These are phyloP conservation scores for Mirounga angustirostris DNA, from an alignment of 2,113 vertebrate genomes.

Conservation along the genomic window DNA sequence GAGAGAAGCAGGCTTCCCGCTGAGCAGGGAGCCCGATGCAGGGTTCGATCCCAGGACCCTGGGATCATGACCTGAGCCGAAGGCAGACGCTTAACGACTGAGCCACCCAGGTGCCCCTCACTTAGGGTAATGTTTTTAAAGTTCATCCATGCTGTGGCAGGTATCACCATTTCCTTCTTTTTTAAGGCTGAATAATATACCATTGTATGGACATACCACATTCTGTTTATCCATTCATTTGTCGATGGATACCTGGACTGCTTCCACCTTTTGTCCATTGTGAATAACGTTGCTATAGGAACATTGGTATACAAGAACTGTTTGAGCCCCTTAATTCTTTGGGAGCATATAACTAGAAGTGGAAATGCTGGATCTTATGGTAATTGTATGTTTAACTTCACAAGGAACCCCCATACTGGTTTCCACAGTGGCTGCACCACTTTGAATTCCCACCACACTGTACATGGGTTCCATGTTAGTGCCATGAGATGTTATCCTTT, in stretches of 20 bases:
- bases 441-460: not conserved
- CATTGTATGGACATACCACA: not conserved
- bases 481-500: not conserved
- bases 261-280: not conserved
- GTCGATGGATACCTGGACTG: not conserved
- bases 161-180: not conserved
- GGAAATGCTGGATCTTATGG: not conserved
- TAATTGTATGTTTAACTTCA: not conserved
- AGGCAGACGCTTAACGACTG: too few species aligned
- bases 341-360: not conserved
- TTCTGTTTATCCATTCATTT: not conserved
- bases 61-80: too few species aligned
- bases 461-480: not conserved
- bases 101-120: too few species aligned
- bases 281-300: not conserved
- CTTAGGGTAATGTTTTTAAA: not conserved
- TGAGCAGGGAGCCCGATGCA: too few species aligned
- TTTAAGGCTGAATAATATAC: not conserved
- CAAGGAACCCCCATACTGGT: not conserved
- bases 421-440: not conserved
- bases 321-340: not conserved
- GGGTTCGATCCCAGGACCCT: too few species aligned
- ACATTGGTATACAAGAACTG: not conserved
- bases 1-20: too few species aligned
- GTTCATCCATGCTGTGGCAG: not conserved